Percentiles rank a stretch among this genome's conserved stretches.
These are phyloP conservation scores for Lytechinus variegatus DNA, from an alignment of 35 echinoderm and acorn worm species.

Conservation along the genomic window DNA sequence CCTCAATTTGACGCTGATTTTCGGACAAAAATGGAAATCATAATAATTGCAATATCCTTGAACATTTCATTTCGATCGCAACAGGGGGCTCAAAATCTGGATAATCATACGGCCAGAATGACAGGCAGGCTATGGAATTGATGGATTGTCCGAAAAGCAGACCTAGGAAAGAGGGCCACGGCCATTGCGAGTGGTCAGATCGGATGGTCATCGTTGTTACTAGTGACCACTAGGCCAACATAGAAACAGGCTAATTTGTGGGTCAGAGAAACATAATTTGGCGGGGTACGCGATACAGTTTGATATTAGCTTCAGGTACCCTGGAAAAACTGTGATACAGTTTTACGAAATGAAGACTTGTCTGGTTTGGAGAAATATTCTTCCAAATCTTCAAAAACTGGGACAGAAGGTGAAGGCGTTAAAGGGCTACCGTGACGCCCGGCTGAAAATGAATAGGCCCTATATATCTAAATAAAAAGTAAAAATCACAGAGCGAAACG, in stretches of 20 bases:
- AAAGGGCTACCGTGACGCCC: no score
- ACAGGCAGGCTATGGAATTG: neutral
- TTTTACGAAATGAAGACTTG: neutral
- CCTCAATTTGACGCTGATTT: neutral
- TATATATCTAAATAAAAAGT: no score
- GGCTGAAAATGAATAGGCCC: no score
- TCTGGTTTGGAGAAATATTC: no score
- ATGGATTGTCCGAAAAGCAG: neutral
- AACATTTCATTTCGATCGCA: neutral
- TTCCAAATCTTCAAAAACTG: no score
- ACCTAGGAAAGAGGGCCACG: neutral
- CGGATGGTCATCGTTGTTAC: neutral
- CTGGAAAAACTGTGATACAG: neutral
- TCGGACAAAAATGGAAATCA: neutral
- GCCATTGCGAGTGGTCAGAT: neutral
- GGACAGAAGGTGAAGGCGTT: no score
- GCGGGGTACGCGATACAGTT: neutral
- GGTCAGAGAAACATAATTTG: neutral
- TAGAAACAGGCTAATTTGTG: neutral
- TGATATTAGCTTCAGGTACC: neutral
- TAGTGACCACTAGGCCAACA: neutral
- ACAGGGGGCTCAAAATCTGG: neutral
- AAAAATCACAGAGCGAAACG: no score
- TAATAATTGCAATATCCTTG: neutral
- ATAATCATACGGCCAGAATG: neutral